phyloP scores from a whole-genome alignment of 2,113 vertebrate genomes.

The Hymenochirus boettgeri region DNA sequence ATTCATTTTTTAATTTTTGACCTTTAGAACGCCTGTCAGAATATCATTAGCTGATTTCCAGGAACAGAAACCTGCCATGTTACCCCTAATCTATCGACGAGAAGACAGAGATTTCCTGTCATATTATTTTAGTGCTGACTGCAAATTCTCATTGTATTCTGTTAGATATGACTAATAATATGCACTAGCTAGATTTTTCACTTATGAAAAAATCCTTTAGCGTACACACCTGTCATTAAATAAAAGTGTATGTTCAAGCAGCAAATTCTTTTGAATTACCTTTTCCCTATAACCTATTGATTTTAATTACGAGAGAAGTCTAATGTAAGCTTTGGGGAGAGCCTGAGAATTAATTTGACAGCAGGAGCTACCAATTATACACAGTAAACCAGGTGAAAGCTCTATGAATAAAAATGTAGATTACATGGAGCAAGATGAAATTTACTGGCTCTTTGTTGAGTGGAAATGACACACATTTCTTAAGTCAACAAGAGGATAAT shows the following conservation, averaged over 20 bases:
- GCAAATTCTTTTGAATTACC: constrained; percentile 12
- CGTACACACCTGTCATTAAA: constrained; percentile 3
- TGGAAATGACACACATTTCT: constrained; percentile 25
- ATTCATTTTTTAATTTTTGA: no score
- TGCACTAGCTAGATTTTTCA: not conserved
- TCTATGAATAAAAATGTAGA: constrained; percentile 42
- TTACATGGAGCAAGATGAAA: constrained; percentile 37
- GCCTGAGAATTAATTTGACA: constrained; percentile 37
- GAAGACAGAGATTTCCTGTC: no score
- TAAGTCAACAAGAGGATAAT: constrained; percentile 37
- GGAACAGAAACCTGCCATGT: no score
- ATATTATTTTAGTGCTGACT: no score
- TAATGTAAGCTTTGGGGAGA: constrained; percentile 33
- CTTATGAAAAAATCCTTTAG: not conserved
- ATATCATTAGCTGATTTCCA: no score
- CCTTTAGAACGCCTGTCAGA: no score
- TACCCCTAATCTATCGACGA: no score
- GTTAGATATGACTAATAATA: no score
- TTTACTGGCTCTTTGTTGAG: constrained; percentile 27
- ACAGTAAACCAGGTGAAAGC: constrained; percentile 41
- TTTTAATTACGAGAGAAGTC: constrained; percentile 32
- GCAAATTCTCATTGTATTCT: no score
- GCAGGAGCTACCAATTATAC: constrained; percentile 34
- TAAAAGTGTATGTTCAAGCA: constrained; percentile 13
- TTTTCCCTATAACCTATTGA: constrained; percentile 26